Base-by-base conservation (phyloP, 2,888 invertebrate species). In the Cosmia pyralina region DNA sequence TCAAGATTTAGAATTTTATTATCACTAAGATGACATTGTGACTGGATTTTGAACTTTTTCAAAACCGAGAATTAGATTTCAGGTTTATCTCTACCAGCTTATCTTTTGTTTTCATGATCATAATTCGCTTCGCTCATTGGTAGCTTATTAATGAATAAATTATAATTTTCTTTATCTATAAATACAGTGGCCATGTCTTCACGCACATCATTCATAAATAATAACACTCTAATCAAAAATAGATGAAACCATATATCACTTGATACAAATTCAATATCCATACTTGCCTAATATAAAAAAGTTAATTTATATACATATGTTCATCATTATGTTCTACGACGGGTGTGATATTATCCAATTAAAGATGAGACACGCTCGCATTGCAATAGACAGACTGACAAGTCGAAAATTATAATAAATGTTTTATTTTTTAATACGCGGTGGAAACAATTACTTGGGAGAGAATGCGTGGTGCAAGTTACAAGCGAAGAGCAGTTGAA, bases 371-470 rank as follows among this genome's bases (percentile, higher is more conserved):
- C 91, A 95, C 95, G 95, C 95, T 93, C 94, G 94, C 92, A 90
- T 94, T 95, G 93, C 94, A 94, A 96, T 95, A 91, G 95, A 94
- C 90, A 78, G 89, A 92, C 94, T 94, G 95, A 95, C 95, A 95
- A 92, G 92, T 93, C 93, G 93, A 95, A 94, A 94, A 94, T 94
- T 93, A 93, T 94, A 93, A 94, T 94, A 94, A 94, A 94, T 95
- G 93, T 93, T 93, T 91, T 88, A 93, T 92, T 92, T 93, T 94
- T 92, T 90, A 92, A 84, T 91, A 90, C 86, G 86, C 88, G 90
- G 85, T 91, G 92, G 93, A 93, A 95, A 94, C 94, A 95, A 95
- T 95, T 93, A 94, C 91, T 89, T 83, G 81, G 76, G 53, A 82
- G 75, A 65, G 55, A 70, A 68, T 67, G 72, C 79, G 48, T 86